Evolutionary conservation across 1,140 invertebrate species (phyloP).

Genomic region (Drosophila insularis): DNA sequence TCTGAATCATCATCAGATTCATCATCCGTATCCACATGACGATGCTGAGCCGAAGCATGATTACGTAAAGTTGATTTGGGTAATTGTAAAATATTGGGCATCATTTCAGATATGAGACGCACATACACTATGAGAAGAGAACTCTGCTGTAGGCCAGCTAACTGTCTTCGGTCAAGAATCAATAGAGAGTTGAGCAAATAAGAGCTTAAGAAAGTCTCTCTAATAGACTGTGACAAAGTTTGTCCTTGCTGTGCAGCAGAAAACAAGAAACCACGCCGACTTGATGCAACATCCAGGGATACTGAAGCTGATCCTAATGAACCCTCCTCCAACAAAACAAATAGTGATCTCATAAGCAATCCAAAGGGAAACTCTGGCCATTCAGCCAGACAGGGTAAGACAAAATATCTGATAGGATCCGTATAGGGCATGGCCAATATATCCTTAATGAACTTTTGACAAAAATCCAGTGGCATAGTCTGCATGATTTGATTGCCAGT

Average conservation of each 20-base stretch:
- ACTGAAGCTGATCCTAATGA: not conserved
- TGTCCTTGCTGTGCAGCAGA: slow-evolving; percentile 7
- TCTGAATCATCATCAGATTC: slow-evolving; percentile 83
- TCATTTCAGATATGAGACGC: slow-evolving; percentile 82
- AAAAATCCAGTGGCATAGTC: slow-evolving; percentile 44
- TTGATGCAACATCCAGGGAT: slow-evolving; percentile 13
- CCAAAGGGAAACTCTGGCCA: slow-evolving; percentile 84
- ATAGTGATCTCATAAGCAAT: slow-evolving; percentile 75
- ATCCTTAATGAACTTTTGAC: slow-evolving; percentile 82
- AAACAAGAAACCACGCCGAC: slow-evolving; percentile 35
- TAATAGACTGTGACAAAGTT: slow-evolving; percentile 2
- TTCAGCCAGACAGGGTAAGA: slow-evolving; percentile 84
- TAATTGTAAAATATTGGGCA: slow-evolving; percentile 78
- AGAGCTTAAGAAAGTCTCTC: slow-evolving; percentile 56
- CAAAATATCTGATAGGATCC: slow-evolving; percentile 84
- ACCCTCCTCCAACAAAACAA: slow-evolving; percentile 31
- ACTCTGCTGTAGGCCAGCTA: slow-evolving; percentile 83
- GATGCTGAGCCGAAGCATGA: slow-evolving; percentile 70
- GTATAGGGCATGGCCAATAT: slow-evolving; percentile 84
- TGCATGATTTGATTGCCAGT: slow-evolving; percentile 23
- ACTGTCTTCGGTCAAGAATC: slow-evolving; percentile 86
- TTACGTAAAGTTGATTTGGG: slow-evolving; percentile 68
- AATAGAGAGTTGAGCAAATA: slow-evolving; percentile 86
- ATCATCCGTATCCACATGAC: slow-evolving; percentile 83
- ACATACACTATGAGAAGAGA: slow-evolving; percentile 61